These are phyloP conservation scores for Ennomos fuscantarius DNA, from an alignment of 2,888 invertebrate species.

Conservation along the genomic window DNA sequence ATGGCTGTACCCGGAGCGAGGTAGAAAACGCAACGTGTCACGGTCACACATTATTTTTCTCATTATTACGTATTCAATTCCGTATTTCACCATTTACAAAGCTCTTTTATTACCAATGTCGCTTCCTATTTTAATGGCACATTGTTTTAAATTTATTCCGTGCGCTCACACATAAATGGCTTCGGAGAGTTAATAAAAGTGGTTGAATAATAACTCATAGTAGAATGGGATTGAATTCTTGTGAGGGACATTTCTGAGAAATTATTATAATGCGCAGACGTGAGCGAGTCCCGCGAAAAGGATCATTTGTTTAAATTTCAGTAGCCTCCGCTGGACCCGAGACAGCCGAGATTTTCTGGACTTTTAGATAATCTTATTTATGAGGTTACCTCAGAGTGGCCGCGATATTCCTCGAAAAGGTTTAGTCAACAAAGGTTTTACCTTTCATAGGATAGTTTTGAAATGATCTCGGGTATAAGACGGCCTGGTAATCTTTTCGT, in stretches of 20 bases:
- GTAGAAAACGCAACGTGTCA: conserved; percentile 42
- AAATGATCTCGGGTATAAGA: conserved; percentile 7
- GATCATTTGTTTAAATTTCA: conserved; percentile 50
- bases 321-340: conserved; percentile 18
- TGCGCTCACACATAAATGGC: conserved; percentile 26
- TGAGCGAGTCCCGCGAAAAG: conserved; percentile 40
- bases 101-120: conserved; percentile 45
- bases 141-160: conserved; percentile 52
- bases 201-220: conserved; percentile 36
- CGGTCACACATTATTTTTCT: conserved; percentile 48
- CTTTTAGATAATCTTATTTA: conserved; percentile 51
- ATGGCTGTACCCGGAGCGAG: conserved; percentile 35
- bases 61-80: conserved; percentile 52
- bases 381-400: conserved; percentile 43
- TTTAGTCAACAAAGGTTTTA: conserved; percentile 31
- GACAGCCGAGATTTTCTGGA: conserved; percentile 38
- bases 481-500: conserved; percentile 5
- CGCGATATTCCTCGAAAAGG: conserved; percentile 34
- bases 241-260: conserved; percentile 42
- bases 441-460: conserved; percentile 14
- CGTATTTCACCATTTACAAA: conserved; percentile 54
- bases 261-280: conserved; percentile 46
- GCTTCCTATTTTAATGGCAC: conserved; percentile 29
- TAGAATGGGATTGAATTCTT: conserved; percentile 43
- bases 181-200: conserved; percentile 47